phyloP scores from a whole-genome alignment of 2,113 vertebrate species.

The Eclectus roratus region DNA sequence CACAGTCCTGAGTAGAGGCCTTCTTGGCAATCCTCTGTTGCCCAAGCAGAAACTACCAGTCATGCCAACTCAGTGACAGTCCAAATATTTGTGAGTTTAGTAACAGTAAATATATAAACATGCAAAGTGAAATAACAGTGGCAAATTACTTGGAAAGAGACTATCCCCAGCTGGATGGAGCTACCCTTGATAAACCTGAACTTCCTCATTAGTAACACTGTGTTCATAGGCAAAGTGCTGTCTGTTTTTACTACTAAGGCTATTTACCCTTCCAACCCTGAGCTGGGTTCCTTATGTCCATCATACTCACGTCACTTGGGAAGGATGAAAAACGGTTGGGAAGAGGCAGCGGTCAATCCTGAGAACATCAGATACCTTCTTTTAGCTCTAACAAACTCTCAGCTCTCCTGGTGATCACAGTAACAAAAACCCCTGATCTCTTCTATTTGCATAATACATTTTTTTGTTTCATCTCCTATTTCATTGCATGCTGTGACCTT shows the following conservation, averaged over 20 bases:
- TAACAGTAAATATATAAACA: background rate
- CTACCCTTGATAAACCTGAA: background rate
- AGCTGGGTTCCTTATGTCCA: background rate
- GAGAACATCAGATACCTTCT: background rate
- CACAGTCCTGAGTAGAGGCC: background rate
- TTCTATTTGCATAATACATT: background rate
- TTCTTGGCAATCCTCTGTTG: background rate
- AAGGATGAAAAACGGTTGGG: background rate
- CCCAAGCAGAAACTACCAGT: conserved; percentile 32
- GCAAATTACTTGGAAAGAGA: background rate
- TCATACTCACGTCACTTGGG: background rate
- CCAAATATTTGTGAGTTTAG: background rate
- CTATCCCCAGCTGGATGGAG: background rate
- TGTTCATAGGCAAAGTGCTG: background rate
- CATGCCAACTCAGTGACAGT: background rate
- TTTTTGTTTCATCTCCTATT: background rate
- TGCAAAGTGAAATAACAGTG: background rate
- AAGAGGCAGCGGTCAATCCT: background rate
- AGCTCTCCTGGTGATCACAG: background rate
- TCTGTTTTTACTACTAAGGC: background rate
- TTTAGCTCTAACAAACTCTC: background rate
- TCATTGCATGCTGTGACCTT: background rate
- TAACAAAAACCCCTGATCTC: background rate
- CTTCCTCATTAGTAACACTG: background rate
- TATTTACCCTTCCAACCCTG: background rate